Percentiles rank a stretch among this genome's conserved stretches.
phyloP scores from a whole-genome alignment of 37 sponge, comb jelly and placozoan species.

The Ianthella basta region DNA sequence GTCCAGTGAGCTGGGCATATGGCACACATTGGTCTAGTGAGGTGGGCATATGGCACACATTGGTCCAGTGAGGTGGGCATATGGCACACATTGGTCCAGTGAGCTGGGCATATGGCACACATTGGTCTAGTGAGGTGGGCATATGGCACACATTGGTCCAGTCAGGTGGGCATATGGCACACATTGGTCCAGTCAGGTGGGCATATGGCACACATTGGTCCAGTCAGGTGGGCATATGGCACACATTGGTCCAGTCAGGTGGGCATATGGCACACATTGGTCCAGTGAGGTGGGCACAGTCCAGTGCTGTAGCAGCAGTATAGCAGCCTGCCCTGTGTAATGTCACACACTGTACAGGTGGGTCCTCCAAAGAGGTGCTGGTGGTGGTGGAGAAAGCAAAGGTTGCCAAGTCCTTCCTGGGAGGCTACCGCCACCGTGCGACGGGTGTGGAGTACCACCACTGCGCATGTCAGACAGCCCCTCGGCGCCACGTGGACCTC shows the following conservation, averaged over 20 bases:
- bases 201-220: background rate
- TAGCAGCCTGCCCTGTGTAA: too few relatives aligned
- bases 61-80: background rate
- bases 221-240: background rate
- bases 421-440: slow-evolving; percentile 71
- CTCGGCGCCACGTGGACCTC: background rate
- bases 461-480: slow-evolving; percentile 66
- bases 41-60: too few relatives aligned
- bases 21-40: background rate
- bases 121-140: too few relatives aligned
- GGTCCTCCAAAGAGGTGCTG: slow-evolving; percentile 5
- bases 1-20: background rate
- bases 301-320: too few relatives aligned
- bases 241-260: background rate
- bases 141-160: too few relatives aligned
- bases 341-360: too few relatives aligned
- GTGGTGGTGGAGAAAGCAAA: slow-evolving; percentile 50
- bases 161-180: background rate
- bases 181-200: background rate
- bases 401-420: slow-evolving; percentile 72
- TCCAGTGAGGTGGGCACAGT: too few relatives aligned
- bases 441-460: slow-evolving; percentile 89
- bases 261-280: background rate
- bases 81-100: background rate
- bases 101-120: background rate